Evolutionary conservation across 2,797 vertebrate genomes (phyloP).

Genomic region (Jordanella pulchra): DNA sequence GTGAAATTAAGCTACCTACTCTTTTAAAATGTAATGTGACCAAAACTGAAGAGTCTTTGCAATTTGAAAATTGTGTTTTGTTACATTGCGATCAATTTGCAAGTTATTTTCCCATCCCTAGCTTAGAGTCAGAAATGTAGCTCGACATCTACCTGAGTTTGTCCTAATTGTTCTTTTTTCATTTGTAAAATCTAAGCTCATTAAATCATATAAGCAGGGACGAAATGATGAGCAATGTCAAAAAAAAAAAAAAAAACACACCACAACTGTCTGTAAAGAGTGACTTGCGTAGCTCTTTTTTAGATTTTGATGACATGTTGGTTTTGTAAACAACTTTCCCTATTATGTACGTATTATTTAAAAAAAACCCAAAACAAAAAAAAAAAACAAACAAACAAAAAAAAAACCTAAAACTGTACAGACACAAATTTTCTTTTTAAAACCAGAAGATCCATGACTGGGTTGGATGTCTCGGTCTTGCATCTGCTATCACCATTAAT

Average conservation of each 20-base stretch:
- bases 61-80: no score
- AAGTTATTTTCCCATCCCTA: no score
- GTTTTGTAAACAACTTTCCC: neutral
- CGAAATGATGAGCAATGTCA: no score
- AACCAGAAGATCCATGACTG: neutral
- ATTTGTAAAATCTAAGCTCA: neutral
- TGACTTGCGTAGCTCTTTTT: neutral
- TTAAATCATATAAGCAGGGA: neutral
- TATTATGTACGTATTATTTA: neutral
- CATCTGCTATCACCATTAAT: neutral
- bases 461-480: neutral
- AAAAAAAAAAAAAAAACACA: neutral
- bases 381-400: no score
- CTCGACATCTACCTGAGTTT: neutral
- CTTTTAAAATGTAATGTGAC: no score
- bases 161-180: neutral
- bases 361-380: no score
- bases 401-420: neutral
- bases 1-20: no score
- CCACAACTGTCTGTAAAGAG: neutral
- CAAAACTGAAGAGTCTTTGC: no score
- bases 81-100: no score
- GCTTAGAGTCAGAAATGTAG: neutral
- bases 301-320: no score
- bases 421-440: neutral